phyloP scores from a whole-genome alignment of 2,888 invertebrate species.

The Stenolophus ochropezus region DNA sequence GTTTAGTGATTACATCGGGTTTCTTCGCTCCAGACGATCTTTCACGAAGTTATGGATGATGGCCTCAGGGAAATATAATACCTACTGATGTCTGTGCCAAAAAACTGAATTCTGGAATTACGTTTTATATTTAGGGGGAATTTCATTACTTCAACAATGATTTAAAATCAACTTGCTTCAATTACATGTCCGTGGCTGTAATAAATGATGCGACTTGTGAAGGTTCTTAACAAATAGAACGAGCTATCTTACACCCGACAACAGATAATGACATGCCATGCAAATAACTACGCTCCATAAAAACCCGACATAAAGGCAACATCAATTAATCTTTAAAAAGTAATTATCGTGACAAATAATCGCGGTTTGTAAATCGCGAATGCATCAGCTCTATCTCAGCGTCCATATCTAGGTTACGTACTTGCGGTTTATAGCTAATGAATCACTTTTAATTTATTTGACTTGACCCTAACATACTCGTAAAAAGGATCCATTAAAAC shows the following conservation, averaged over 20 bases:
- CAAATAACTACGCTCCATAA: constrained; percentile 13
- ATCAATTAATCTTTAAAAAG: constrained; percentile 32
- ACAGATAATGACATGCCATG: constrained; percentile 30
- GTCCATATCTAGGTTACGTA: constrained; percentile 23
- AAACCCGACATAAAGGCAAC: neutral
- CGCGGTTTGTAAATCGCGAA: constrained; percentile 24
- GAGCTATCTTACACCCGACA: constrained; percentile 15
- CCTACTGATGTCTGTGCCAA: constrained; percentile 35
- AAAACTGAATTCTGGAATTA: constrained; percentile 30
- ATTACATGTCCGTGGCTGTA: constrained; percentile 14
- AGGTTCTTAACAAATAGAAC: constrained; percentile 29
- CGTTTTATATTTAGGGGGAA: constrained; percentile 13
- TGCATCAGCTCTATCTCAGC: constrained; percentile 2
- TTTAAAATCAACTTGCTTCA: constrained; percentile 29
- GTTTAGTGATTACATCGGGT: constrained; percentile 54
- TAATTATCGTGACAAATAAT: constrained; percentile 37
- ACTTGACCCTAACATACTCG: constrained; percentile 22
- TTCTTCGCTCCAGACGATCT: constrained; percentile 45
- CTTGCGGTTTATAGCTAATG: constrained; percentile 19
- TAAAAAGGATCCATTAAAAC: constrained; percentile 18
- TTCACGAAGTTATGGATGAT: constrained; percentile 46
- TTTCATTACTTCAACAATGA: constrained; percentile 16
- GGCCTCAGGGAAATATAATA: constrained; percentile 43
- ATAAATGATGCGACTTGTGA: constrained; percentile 29
- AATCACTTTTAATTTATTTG: constrained; percentile 42